These are phyloP conservation scores for Chionomys nivalis DNA, from an alignment of 2,113 vertebrate genomes.

Conservation along the genomic window DNA sequence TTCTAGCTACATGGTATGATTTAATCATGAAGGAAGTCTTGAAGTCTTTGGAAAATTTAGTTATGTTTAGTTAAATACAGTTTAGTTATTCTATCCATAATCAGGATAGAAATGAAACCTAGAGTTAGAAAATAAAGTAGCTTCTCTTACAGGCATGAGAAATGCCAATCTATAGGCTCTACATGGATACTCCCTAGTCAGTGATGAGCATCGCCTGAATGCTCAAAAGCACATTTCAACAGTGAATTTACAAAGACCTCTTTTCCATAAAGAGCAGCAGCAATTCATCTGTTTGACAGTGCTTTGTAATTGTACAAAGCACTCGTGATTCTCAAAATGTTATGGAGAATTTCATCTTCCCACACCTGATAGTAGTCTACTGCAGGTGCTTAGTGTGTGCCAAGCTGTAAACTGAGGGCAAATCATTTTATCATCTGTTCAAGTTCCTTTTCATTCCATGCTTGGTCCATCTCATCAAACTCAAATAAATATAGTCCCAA, in stretches of 20 bases:
- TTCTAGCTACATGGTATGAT: background rate
- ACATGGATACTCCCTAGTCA: background rate
- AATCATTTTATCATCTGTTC: background rate
- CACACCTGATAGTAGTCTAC: background rate
- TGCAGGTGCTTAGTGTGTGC: background rate
- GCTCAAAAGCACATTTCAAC: background rate
- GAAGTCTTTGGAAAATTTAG: background rate
- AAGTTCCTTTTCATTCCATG: background rate
- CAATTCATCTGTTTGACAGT: background rate
- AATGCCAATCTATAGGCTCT: background rate
- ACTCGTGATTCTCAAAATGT: background rate
- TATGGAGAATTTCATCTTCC: background rate
- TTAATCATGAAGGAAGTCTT: slow-evolving; percentile 27
- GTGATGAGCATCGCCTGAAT: background rate
- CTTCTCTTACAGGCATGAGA: background rate
- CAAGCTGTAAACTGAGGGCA: background rate
- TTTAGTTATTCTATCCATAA: background rate
- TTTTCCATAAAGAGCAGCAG: background rate
- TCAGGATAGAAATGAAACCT: background rate
- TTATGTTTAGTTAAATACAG: background rate
- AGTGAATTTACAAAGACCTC: background rate
- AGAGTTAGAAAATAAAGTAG: background rate
- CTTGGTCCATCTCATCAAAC: background rate
- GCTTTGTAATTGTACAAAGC: background rate
- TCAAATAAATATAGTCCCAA: background rate